Evolutionary conservation across 2,797 vertebrate species (phyloP).

Genomic region (Channa striata): DNA sequence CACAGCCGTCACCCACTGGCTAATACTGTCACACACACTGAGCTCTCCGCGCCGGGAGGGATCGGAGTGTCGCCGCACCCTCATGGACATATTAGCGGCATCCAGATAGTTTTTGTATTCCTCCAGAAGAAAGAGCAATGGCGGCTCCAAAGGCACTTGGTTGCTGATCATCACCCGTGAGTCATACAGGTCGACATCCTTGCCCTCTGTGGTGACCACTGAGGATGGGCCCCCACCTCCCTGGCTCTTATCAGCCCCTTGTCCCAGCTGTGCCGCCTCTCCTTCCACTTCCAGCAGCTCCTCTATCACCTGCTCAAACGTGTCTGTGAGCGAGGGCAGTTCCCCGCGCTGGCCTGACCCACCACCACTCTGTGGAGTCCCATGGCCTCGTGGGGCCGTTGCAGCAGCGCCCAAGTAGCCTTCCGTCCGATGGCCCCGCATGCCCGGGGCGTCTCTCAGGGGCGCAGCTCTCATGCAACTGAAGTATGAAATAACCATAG

Average conservation of each 20-base stretch:
- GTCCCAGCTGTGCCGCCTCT: conserved; percentile 88
- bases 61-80: conserved; percentile 97
- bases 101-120: conserved; percentile 99
- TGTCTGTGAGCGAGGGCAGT: conserved; percentile 93
- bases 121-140: conserved; percentile 98
- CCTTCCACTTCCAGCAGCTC: conserved; percentile 93
- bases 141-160: conserved; percentile 99
- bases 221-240: conserved; percentile 80
- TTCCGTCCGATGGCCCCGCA: conserved; percentile 96
- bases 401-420: conserved; percentile 93
- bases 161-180: conserved; percentile 99
- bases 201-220: conserved; percentile 85
- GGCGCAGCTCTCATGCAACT: conserved; percentile 99
- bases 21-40: conserved; percentile 99
- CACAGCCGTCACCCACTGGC: conserved; percentile 98
- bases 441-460: conserved; percentile 94
- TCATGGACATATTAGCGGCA: conserved; percentile 99
- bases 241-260: conserved; percentile 87
- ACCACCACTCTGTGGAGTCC: conserved; percentile 92
- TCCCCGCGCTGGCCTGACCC: conserved; percentile 86
- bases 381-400: conserved; percentile 88
- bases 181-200: conserved; percentile 96
- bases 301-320: conserved; percentile 99
- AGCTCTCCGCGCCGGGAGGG: conserved; percentile 97
- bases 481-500: conserved; percentile 99